Evolutionary conservation across 2,888 invertebrate species (phyloP).

Genomic region (Caenorhabditis becei): DNA sequence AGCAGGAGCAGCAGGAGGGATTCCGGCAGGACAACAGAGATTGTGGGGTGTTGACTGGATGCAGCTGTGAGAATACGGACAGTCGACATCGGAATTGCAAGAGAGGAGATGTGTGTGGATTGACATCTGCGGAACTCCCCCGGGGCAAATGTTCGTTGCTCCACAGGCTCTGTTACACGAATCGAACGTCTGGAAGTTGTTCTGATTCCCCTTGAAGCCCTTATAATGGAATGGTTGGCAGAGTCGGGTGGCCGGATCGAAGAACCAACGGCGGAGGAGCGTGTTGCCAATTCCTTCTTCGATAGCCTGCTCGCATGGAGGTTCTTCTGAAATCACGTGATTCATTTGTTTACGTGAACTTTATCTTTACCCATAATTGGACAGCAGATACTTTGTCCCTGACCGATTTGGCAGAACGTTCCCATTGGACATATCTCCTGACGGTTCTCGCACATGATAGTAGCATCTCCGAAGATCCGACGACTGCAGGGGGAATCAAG

Average conservation of each 20-base stretch:
- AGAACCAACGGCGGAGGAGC: slow-evolving; percentile 70
- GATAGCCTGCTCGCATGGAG: slow-evolving; percentile 68
- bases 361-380: slow-evolving; percentile 67
- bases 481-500: slow-evolving; percentile 62
- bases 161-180: slow-evolving; percentile 67
- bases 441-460: slow-evolving; percentile 65
- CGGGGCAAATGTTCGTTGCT: slow-evolving; percentile 61
- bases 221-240: slow-evolving; percentile 72
- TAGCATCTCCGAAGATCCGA: slow-evolving; percentile 60
- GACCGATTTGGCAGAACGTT: slow-evolving; percentile 70
- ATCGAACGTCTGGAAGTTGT: slow-evolving; percentile 70
- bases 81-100: slow-evolving; percentile 49
- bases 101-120: slow-evolving; percentile 56
- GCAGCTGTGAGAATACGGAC: slow-evolving; percentile 39
- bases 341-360: too few species aligned
- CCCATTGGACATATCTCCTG: slow-evolving; percentile 65
- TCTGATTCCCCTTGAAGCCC: slow-evolving; percentile 76
- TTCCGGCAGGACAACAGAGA: slow-evolving; percentile 44
- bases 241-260: slow-evolving; percentile 61
- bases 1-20: slow-evolving; percentile 30
- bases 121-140: slow-evolving; percentile 50
- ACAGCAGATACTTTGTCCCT: slow-evolving; percentile 73
- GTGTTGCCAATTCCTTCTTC: slow-evolving; percentile 69
- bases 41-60: slow-evolving; percentile 56
- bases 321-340: slow-evolving; percentile 54